A percentile compares a stretch with the other conserved stretches of the same genome.
phyloP scores from a whole-genome alignment of 2,888 invertebrate genomes.

The Pteria penguin region DNA sequence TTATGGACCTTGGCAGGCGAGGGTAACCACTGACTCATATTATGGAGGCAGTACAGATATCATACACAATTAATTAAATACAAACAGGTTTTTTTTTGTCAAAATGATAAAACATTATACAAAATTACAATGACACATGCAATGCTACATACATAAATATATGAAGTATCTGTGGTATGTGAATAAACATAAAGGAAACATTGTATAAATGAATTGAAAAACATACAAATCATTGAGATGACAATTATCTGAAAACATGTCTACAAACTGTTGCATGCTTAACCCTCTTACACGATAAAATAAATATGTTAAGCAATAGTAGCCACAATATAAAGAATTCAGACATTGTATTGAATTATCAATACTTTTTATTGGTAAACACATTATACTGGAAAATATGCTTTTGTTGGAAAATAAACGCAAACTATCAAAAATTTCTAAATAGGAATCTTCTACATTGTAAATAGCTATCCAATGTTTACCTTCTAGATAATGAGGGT shows the following conservation, averaged over 20 bases:
- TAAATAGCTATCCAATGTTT: constrained; percentile 25
- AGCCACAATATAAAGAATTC: constrained; percentile 5
- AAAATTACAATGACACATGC: background rate
- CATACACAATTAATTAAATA: background rate
- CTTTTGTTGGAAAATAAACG: background rate
- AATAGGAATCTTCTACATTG: background rate
- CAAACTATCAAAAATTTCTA: constrained; percentile 25
- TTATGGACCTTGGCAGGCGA: too few relatives aligned
- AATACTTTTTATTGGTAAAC: background rate
- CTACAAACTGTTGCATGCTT: background rate
- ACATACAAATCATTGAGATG: constrained; percentile 1
- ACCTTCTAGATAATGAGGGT: background rate
- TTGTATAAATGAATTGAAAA: background rate
- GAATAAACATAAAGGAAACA: constrained; percentile 23
- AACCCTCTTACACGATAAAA: background rate
- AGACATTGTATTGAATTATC: background rate
- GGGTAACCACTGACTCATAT: too few relatives aligned
- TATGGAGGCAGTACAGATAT: too few relatives aligned
- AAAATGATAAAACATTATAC: background rate
- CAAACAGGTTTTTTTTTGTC: background rate
- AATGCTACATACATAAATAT: background rate
- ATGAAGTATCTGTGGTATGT: background rate
- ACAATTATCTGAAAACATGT: background rate
- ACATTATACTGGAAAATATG: background rate
- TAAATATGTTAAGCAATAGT: constrained; percentile 11